Evolutionary conservation across 2,888 invertebrate genomes (phyloP).

Genomic region (Rutpela maculata): DNA sequence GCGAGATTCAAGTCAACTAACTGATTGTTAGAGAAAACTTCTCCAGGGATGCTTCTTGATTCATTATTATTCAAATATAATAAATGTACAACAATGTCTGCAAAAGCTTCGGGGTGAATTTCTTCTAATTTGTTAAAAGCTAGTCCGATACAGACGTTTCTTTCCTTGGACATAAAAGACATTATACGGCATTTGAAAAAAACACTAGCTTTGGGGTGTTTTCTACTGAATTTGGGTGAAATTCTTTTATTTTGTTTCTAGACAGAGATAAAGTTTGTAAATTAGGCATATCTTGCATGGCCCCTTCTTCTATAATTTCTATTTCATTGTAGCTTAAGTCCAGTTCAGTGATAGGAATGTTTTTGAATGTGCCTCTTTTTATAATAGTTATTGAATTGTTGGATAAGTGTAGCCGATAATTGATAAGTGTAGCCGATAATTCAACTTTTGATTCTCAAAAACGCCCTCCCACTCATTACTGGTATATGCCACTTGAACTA

Average conservation of each 20-base stretch:
- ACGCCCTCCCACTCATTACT: conserved; percentile 28
- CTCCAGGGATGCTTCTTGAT: conserved; percentile 22
- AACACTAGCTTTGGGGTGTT: conserved; percentile 35
- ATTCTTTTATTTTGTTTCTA: conserved; percentile 34
- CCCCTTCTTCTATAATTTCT: conserved; percentile 32
- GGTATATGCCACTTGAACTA: too few relatives aligned
- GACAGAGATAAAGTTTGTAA: conserved; percentile 31
- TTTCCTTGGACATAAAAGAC: conserved; percentile 32
- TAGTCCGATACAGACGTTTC: conserved; percentile 25
- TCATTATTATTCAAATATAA: conserved; percentile 35
- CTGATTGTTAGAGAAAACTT: conserved; percentile 5
- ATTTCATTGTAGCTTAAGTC: conserved; percentile 42
- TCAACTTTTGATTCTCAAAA: conserved; percentile 38
- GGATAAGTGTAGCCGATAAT: conserved; percentile 27
- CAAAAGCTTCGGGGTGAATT: conserved; percentile 36
- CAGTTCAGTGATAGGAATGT: conserved; percentile 24
- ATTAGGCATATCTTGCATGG: conserved; percentile 39
- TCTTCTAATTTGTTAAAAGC: conserved; percentile 35
- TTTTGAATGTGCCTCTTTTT: conserved; percentile 40
- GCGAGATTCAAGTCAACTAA: conserved; percentile 4
- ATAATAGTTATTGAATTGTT: conserved; percentile 34
- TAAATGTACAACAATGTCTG: conserved; percentile 17
- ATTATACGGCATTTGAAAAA: conserved; percentile 36
- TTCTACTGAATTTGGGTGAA: conserved; percentile 29
- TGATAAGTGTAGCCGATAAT: too few relatives aligned